Base-by-base conservation (phyloP, 2,888 invertebrate species). In the Idaea biselata region DNA sequence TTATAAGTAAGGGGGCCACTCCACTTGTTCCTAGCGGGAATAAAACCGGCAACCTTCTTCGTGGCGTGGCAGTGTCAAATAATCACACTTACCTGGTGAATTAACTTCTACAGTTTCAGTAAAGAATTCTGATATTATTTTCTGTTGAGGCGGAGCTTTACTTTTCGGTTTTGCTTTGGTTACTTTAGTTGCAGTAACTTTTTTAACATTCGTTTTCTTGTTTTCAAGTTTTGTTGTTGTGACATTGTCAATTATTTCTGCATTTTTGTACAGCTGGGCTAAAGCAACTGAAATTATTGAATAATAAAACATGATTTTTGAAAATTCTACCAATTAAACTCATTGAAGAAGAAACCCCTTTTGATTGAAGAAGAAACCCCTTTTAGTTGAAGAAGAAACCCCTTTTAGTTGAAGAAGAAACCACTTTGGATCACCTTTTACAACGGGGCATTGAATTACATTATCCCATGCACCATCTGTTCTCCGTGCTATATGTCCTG, bases 241-340 rank as follows among this genome's bases (percentile, higher is more conserved):
- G 56, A 18, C 56, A 18, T 18, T 56, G 44, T 56, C 56, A 7
- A 18, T 5, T 56, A 56, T 56, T 18, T 18, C 56, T 17, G 18
- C 17, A 18, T 56, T 18, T 56, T 56, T 17, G 18, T 18, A 16
- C 8, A 82, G 68, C 56, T 81, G 80, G 14, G 73, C 67, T 56
- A 63, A 64, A 7, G 80, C 79, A 63, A 82, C 82, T 82, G 70
- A 6, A 77, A 78, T 18, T 55, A 59, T 58, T 31, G 61, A 8
- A 44, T 44, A 44, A 44, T 14, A 14, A 8, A 44, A 44, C 1
- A 44, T 14, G 8, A 11, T 44, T 44, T 0, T 44, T 33, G 33
- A 7, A 11, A 7, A 33, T 33, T 33, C 8, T 11, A 33, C 25
- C 25, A 5, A n/a, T n/a, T n/a, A n/a, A n/a, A n/a, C n/a, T n/a